Base-by-base conservation (phyloP, 2,797 vertebrate species). In the Acestrorhynchus altus region DNA sequence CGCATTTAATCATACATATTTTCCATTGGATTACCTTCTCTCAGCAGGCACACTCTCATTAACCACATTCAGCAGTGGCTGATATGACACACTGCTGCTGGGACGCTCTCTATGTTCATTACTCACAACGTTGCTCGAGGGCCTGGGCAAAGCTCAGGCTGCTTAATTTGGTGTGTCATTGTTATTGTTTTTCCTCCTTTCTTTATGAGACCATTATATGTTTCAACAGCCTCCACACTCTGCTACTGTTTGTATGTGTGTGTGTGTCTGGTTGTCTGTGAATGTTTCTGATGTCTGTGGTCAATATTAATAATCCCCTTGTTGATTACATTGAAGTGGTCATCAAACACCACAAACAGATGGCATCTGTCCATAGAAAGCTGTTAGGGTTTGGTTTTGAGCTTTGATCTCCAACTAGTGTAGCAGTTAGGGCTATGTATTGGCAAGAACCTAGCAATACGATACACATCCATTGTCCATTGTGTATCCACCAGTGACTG, bases 1-100 rank as follows among this genome's bases (percentile, higher is more conserved):
- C 16, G 18, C 46, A 44, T 64, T 72, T 78, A 78, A 74, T 74
- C 68, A 68, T 69, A 31, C 71, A 63, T 54, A 52, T 61, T 79
- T 74, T 63, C 46, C 72, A 16, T 61, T 35, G 65, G 71, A 52
- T 74, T 52, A 74, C 64, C 49, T 16, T 66, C 71, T 63, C 77
- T 11, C 64, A 28, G 28, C 77, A 63, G 60, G 61, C 70, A 13
- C 63, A 4, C 63, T 44, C 52, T 60, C 70, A 63, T 69, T 69
- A 69, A 64, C 49, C 60, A 16, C 69, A 10, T 61, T 57, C 76
- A 16, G 56, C 24, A 3, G n/a, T 51, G 40, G 26, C 44, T 77
- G 54, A 42, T 60, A 66, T 49, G 60, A 73, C 63, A 40, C 57
- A 31, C 56, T 40, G 51, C 59, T 64, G 16, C 15, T 64, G 61